Evolutionary conservation across 37 sponge, comb jelly and placozoan species (phyloP).

Genomic region (Ephydatia muelleri): DNA sequence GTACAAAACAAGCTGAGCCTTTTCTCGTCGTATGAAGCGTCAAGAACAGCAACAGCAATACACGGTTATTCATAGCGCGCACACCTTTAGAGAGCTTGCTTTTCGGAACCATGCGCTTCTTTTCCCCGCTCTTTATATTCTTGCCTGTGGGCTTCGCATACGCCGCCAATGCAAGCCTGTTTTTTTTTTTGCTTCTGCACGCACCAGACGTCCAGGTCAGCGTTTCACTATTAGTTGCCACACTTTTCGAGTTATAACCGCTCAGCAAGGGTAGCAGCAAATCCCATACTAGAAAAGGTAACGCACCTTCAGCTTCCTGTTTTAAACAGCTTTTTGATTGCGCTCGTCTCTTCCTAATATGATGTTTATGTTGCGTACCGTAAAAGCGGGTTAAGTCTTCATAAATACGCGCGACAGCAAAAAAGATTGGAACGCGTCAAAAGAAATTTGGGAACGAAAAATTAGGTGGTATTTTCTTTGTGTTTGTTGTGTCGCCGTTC

Average conservation of each 20-base stretch:
- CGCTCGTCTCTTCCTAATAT: background rate
- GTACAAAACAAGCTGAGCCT: background rate
- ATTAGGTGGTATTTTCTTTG: background rate
- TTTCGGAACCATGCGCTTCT: background rate
- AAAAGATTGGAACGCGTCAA: background rate
- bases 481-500: background rate
- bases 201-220: background rate
- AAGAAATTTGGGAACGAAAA: background rate
- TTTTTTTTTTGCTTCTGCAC: background rate
- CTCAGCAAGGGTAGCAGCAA: background rate
- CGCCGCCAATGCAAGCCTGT: background rate
- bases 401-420: background rate
- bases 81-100: background rate
- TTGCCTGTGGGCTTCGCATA: conserved; percentile 1
- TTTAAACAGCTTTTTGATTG: background rate
- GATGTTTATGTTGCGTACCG: conserved; percentile 1
- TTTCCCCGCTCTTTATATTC: background rate
- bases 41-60: background rate
- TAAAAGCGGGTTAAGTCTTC: background rate
- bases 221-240: background rate
- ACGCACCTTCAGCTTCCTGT: background rate
- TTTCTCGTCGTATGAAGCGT: background rate
- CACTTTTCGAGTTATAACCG: background rate
- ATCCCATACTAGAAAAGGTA: background rate
- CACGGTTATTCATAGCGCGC: background rate